phyloP scores from a whole-genome alignment of 2,888 invertebrate genomes.

The Cosmia trapezina region DNA sequence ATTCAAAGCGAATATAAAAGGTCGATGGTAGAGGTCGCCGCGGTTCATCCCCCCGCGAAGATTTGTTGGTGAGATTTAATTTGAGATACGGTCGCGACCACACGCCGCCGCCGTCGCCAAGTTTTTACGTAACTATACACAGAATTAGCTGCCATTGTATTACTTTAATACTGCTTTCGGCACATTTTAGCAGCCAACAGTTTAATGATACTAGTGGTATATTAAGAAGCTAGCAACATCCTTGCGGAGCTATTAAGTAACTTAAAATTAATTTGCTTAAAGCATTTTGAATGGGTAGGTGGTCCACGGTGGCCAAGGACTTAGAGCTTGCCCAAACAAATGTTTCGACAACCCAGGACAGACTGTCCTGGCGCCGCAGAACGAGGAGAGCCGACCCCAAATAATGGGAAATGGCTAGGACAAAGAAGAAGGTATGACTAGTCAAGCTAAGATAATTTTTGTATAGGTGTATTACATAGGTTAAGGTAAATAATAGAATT shows the following conservation, averaged over 20 bases:
- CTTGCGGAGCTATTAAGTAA: background rate
- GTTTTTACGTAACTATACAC: constrained; percentile 81
- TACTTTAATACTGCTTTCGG: constrained; percentile 67
- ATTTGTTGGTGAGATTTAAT: constrained; percentile 89
- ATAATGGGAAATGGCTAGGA: no score
- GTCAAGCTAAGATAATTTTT: background rate
- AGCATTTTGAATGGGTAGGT: background rate
- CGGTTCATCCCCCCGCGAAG: constrained; percentile 84
- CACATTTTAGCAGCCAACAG: constrained; percentile 51
- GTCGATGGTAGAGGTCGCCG: constrained; percentile 72
- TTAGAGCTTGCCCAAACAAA: no score
- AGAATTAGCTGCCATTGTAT: constrained; percentile 81
- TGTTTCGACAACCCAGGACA: no score
- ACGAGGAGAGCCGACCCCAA: no score
- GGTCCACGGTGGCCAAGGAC: no score
- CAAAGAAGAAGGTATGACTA: no score
- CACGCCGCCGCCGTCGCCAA: constrained; percentile 82
- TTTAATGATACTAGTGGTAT: constrained; percentile 32
- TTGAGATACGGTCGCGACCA: constrained; percentile 88
- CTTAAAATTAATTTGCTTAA: background rate
- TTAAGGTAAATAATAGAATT: background rate
- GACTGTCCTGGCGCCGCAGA: no score
- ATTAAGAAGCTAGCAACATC: constrained; percentile 34
- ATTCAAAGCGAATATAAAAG: constrained; percentile 50
- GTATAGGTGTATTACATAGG: no score